These are phyloP conservation scores for Ptychoptera albimana DNA, from an alignment of 2,888 invertebrate species.

Conservation along the genomic window DNA sequence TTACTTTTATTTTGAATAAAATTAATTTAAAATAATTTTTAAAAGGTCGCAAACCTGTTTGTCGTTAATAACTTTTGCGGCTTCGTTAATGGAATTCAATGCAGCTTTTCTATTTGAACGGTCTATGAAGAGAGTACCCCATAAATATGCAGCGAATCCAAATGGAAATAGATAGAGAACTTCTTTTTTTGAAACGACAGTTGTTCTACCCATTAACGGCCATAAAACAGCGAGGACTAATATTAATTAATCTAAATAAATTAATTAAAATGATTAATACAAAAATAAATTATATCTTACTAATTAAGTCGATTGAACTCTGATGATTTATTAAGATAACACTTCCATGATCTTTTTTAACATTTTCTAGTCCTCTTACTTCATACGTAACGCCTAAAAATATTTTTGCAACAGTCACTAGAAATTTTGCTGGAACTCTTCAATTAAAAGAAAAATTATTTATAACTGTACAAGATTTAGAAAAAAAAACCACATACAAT, in stretches of 20 bases:
- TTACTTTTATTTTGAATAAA: constrained; percentile 19
- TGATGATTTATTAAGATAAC: constrained; percentile 82
- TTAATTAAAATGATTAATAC: background rate
- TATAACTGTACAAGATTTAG: too few relatives aligned
- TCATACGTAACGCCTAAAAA: constrained; percentile 50
- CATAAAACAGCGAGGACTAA: constrained; percentile 59
- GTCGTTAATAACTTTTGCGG: constrained; percentile 2
- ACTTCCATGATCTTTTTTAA: constrained; percentile 55
- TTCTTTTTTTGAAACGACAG: constrained; percentile 71
- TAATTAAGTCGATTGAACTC: constrained; percentile 68
- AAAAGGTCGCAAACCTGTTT: constrained; percentile 5
- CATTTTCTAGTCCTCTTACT: constrained; percentile 60
- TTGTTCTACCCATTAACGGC: constrained; percentile 65
- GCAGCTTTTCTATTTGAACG: constrained; percentile 23
- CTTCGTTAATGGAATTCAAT: constrained; percentile 1
- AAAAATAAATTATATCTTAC: constrained; percentile 32
- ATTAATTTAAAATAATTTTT: constrained; percentile 9
- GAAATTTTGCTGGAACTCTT: too few relatives aligned
- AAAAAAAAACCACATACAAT: too few relatives aligned
- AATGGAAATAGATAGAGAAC: constrained; percentile 70
- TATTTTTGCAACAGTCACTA: background rate
- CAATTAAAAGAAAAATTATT: too few relatives aligned
- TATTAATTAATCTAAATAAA: background rate
- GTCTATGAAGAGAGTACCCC: constrained; percentile 81
- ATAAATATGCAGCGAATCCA: constrained; percentile 70